phyloP scores from a whole-genome alignment of 2,113 vertebrate genomes.

The Pterocles gutturalis region DNA sequence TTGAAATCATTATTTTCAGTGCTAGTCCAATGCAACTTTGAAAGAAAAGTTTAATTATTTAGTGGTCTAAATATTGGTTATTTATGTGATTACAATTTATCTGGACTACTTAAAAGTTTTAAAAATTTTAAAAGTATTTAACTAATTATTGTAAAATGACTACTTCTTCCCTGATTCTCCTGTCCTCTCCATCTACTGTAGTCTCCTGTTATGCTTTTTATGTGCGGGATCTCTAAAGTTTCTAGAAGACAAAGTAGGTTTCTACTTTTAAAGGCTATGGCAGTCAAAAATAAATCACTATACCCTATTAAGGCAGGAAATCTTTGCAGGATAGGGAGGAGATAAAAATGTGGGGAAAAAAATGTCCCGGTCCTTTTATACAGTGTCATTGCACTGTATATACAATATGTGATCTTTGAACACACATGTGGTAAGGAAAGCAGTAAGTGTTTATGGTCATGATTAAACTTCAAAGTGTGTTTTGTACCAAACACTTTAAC shows the following conservation, averaged over 20 bases:
- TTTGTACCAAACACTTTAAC: not conserved
- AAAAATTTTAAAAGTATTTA: not conserved
- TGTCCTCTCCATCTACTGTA: not conserved
- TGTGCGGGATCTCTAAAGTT: not conserved
- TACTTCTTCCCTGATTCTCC: not conserved
- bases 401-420: not conserved
- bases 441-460: constrained; percentile 5
- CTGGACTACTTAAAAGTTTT: not conserved
- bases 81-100: not conserved
- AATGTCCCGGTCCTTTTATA: not conserved
- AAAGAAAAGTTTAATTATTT: not conserved
- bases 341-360: not conserved
- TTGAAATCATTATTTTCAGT: not conserved
- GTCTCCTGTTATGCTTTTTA: not conserved
- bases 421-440: not conserved
- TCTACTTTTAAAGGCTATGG: not conserved
- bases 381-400: not conserved
- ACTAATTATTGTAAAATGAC: not conserved
- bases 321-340: not conserved
- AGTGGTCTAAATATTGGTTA: not conserved
- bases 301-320: not conserved
- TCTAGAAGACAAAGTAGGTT: not conserved
- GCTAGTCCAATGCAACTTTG: not conserved
- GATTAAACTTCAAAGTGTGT: constrained; percentile 50
- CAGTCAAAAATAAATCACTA: not conserved